Percentiles rank a stretch among this genome's conserved stretches.
Conservation (phyloP, 2,113 vertebrate species). For the Chrysochloris asiatica region DNA sequence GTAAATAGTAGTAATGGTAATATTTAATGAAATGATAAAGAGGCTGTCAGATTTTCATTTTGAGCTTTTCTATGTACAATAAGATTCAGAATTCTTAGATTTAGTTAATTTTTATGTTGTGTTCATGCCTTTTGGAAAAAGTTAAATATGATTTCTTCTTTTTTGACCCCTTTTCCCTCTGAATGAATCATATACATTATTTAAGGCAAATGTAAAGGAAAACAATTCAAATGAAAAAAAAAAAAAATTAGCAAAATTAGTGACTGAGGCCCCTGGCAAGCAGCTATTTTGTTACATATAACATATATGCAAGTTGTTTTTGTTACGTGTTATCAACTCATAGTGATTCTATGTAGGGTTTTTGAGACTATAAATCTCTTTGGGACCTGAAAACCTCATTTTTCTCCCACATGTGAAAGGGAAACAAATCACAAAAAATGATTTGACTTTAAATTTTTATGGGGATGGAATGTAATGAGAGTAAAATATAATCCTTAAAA, state of each 20-base stretch:
- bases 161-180: conserved; percentile 32
- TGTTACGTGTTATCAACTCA: too few species aligned
- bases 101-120: not conserved
- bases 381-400: too few species aligned
- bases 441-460: conserved; percentile 35
- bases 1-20: not conserved
- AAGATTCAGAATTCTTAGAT: not conserved
- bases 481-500: not conserved
- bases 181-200: not conserved
- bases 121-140: conserved; percentile 20
- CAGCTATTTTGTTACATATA: not conserved
- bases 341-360: too few species aligned
- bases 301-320: too few species aligned
- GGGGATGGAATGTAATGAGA: not conserved
- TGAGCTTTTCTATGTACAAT: not conserved
- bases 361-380: too few species aligned
- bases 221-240: conserved; percentile 10
- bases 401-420: too few species aligned
- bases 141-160: not conserved
- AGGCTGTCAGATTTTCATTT: not conserved
- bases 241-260: not conserved
- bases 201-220: conserved; percentile 42
- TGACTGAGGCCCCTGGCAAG: not conserved
- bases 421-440: not conserved
- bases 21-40: conserved; percentile 26